Evolutionary conservation across 2,888 invertebrate genomes (phyloP).

Genomic region (Amphiduros pacificus): DNA sequence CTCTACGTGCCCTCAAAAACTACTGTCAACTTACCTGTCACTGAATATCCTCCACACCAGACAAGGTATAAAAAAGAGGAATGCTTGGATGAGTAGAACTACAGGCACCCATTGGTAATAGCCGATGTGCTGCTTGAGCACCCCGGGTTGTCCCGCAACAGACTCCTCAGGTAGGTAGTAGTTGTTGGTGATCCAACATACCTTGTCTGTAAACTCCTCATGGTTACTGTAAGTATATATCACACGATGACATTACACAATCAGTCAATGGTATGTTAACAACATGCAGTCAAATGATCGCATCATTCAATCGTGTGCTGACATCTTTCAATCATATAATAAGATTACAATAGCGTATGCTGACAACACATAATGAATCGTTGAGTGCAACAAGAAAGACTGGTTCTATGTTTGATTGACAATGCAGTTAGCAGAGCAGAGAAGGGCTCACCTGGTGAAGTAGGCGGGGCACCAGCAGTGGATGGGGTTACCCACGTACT

Average conservation of each 20-base stretch:
- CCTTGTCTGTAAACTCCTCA: conserved; percentile 17
- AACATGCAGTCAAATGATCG: no score
- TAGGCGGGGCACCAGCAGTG: conserved; percentile 62
- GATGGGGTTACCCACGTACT: conserved; percentile 59
- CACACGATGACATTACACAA: no score
- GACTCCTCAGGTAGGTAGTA: conserved; percentile 13
- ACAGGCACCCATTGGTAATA: conserved; percentile 60
- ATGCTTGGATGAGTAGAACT: conserved; percentile 62
- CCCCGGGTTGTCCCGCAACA: conserved; percentile 2
- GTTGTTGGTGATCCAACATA: conserved; percentile 18
- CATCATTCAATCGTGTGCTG: no score
- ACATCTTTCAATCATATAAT: no score
- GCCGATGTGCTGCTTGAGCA: conserved; percentile 10
- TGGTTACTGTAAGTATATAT: no score
- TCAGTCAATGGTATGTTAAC: no score
- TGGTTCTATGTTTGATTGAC: no score
- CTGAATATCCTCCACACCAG: conserved; percentile 31
- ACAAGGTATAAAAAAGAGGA: conserved; percentile 61
- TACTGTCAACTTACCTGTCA: conserved; percentile 22
- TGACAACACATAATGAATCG: no score
- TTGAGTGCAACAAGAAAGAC: no score
- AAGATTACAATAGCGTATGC: no score
- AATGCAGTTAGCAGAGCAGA: no score
- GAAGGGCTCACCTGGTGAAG: no score
- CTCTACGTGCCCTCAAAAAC: background rate